Evolutionary conservation across 1,140 invertebrate genomes (phyloP).

Genomic region (Streblospio benedicti): DNA sequence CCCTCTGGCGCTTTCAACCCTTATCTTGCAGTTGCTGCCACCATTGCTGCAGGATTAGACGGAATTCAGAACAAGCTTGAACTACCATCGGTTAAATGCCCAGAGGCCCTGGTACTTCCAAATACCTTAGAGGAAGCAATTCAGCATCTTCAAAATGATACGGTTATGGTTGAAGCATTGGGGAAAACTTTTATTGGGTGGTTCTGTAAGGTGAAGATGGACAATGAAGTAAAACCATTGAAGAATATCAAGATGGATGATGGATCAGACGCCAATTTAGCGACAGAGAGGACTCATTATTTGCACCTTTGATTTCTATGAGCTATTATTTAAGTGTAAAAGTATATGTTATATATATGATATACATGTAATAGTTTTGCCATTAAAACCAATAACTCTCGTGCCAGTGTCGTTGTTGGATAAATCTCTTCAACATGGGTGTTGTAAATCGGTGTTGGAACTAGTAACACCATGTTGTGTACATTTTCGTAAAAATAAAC

Average conservation of each 20-base stretch:
- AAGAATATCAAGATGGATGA: neutral
- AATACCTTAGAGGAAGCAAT: slow-evolving; percentile 20
- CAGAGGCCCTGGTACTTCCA: slow-evolving; percentile 11
- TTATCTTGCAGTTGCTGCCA: slow-evolving; percentile 23
- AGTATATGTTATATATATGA: too few relatives aligned
- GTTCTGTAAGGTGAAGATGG: slow-evolving; percentile 19
- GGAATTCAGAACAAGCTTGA: slow-evolving; percentile 21
- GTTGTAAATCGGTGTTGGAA: too few relatives aligned
- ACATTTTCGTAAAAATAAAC: too few relatives aligned
- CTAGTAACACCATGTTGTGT: too few relatives aligned
- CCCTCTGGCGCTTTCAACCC: slow-evolving; percentile 22
- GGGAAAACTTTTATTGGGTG: slow-evolving; percentile 17
- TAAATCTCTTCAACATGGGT: too few relatives aligned
- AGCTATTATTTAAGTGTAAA: too few relatives aligned
- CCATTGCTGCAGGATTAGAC: slow-evolving; percentile 25
- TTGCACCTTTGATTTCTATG: too few relatives aligned
- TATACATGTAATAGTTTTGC: too few relatives aligned
- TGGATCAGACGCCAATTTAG: too few relatives aligned
- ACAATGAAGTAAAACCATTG: slow-evolving; percentile 13
- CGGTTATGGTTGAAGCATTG: slow-evolving; percentile 17
- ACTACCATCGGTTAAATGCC: neutral
- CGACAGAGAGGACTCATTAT: too few relatives aligned
- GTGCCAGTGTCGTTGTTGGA: too few relatives aligned
- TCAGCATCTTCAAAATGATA: slow-evolving; percentile 15
- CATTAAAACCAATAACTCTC: too few relatives aligned